Evolutionary conservation across 2,888 invertebrate species (phyloP).

Genomic region (Pasiphila rectangulata): DNA sequence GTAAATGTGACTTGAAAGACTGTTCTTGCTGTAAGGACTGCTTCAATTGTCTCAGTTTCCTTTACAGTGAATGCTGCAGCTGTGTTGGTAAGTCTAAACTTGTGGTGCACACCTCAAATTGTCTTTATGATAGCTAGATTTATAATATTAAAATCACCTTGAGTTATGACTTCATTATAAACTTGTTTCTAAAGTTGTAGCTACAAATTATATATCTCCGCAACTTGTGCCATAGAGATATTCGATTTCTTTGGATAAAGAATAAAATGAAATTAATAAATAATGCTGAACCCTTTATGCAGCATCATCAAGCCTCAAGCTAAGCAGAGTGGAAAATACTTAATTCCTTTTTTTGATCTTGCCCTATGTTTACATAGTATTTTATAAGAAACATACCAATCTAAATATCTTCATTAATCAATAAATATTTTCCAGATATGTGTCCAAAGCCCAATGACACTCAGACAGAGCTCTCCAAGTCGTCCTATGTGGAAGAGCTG

Average conservation of each 20-base stretch:
- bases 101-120: too few relatives aligned
- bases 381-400: too few relatives aligned
- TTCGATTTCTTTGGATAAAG: too few relatives aligned
- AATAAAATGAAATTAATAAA: too few relatives aligned
- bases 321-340: too few relatives aligned
- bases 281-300: too few relatives aligned
- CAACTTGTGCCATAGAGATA: not conserved
- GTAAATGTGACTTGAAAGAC: slow-evolving; percentile 95
- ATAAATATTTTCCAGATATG: slow-evolving; percentile 82
- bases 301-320: too few relatives aligned
- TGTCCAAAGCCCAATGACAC: slow-evolving; percentile 93
- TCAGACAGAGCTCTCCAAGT: slow-evolving; percentile 86
- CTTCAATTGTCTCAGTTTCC: slow-evolving; percentile 91
- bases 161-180: slow-evolving; percentile 12
- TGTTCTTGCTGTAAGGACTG: slow-evolving; percentile 98
- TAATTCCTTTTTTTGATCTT: too few relatives aligned
- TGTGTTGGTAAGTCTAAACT: slow-evolving; percentile 94
- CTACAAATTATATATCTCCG: not conserved
- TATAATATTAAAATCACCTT: too few relatives aligned
- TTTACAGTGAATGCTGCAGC: slow-evolving; percentile 97
- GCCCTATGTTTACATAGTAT: too few relatives aligned
- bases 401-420: not conserved
- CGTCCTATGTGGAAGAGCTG: slow-evolving; percentile 92
- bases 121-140: too few relatives aligned
- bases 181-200: slow-evolving; percentile 8